Percentiles rank a stretch among this genome's conserved stretches.
Evolutionary conservation across 2,113 vertebrate species (phyloP).

Genomic region (Pleuronectes platessa): DNA sequence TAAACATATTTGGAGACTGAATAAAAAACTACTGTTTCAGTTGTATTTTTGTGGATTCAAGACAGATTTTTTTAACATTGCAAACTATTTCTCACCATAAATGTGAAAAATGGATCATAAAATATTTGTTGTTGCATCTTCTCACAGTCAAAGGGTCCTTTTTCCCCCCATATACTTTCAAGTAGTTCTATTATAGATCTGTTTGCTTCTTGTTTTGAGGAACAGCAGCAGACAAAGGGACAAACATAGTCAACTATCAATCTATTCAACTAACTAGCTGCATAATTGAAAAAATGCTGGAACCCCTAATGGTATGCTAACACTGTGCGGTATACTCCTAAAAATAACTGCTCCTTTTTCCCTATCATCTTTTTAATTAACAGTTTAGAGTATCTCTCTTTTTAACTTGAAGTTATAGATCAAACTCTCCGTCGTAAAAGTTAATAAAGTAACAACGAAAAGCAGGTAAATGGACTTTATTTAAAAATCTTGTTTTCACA

Average conservation of each 20-base stretch:
- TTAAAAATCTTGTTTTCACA: too few species aligned
- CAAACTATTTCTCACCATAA: neutral
- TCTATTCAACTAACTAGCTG: neutral
- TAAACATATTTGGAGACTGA: neutral
- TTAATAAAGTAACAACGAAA: neutral
- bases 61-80: neutral
- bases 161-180: slow-evolving; percentile 19
- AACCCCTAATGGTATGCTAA: neutral
- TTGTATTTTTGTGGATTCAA: neutral
- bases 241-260: neutral
- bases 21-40: neutral
- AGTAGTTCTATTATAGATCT: slow-evolving; percentile 37
- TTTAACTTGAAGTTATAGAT: too few species aligned
- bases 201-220: slow-evolving; percentile 32
- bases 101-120: neutral
- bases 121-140: neutral
- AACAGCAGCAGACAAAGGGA: slow-evolving; percentile 27
- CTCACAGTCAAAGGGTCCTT: slow-evolving; percentile 5
- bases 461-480: neutral
- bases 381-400: too few species aligned
- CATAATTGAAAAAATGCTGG: neutral
- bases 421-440: too few species aligned
- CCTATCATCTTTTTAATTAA: neutral
- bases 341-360: neutral
- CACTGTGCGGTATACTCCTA: neutral